phyloP scores from a whole-genome alignment of 2,797 vertebrate species.

The Echiichthys vipera region DNA sequence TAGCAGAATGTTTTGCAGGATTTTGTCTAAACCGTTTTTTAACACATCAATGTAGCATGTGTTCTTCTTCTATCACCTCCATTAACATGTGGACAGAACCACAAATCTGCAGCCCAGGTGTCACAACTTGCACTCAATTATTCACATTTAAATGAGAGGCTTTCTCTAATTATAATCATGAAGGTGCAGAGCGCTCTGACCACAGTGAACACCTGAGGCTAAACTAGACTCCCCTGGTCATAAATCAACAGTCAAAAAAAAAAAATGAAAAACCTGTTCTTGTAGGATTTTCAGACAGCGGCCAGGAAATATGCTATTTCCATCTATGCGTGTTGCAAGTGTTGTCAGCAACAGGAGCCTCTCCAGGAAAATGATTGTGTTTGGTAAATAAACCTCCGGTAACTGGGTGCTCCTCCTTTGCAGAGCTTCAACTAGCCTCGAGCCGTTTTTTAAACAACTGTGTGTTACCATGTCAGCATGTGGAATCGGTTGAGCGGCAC shows the following conservation, averaged over 20 bases:
- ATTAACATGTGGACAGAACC: slow-evolving; percentile 27
- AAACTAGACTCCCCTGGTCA: slow-evolving; percentile 51
- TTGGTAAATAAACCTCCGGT: slow-evolving; percentile 72
- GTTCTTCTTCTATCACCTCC: slow-evolving; percentile 30
- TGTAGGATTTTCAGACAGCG: slow-evolving; percentile 38
- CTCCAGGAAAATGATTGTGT: slow-evolving; percentile 60
- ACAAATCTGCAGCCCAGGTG: slow-evolving; percentile 64
- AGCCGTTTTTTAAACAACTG: slow-evolving; percentile 43
- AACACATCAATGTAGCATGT: slow-evolving; percentile 25
- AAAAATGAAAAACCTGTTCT: slow-evolving; percentile 41
- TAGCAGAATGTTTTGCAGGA: slow-evolving; percentile 21
- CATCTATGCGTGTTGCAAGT: slow-evolving; percentile 39
- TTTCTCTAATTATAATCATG: slow-evolving; percentile 77
- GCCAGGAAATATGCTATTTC: slow-evolving; percentile 43
- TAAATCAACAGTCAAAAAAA: slow-evolving; percentile 59
- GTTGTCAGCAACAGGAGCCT: slow-evolving; percentile 53
- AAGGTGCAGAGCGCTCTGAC: slow-evolving; percentile 69
- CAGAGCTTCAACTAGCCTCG: slow-evolving; percentile 34
- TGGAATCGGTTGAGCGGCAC: slow-evolving; percentile 50
- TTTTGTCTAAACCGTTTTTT: slow-evolving; percentile 44
- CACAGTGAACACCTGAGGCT: slow-evolving; percentile 72
- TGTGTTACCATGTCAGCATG: slow-evolving; percentile 55
- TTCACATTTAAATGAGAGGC: slow-evolving; percentile 74
- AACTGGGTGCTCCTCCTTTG: slow-evolving; percentile 58
- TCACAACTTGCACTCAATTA: slow-evolving; percentile 67